Percentiles rank a stretch among this genome's conserved stretches.
phyloP scores from a whole-genome alignment of 2,113 vertebrate genomes.

The Dascyllus trimaculatus region DNA sequence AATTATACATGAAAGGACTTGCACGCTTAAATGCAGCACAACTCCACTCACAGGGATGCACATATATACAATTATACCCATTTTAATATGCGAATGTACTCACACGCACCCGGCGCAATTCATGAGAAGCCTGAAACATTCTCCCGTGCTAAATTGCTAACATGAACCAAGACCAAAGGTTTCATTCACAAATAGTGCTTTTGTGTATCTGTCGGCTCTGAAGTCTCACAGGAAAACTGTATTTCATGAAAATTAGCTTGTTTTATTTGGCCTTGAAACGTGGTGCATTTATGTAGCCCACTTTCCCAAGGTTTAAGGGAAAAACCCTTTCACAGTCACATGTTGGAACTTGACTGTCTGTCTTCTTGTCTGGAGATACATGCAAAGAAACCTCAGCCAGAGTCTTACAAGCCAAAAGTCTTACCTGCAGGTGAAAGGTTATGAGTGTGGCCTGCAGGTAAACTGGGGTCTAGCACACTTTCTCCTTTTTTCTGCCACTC shows the following conservation, averaged over 20 bases:
- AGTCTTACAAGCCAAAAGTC: slow-evolving; percentile 49
- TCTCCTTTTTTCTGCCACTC: slow-evolving; percentile 24
- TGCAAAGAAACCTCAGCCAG: slow-evolving; percentile 32
- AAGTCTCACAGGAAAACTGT: slow-evolving; percentile 33
- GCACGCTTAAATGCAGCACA: slow-evolving; percentile 33
- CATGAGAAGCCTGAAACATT: slow-evolving; percentile 38
- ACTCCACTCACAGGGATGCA: slow-evolving; percentile 22
- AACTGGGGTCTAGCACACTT: slow-evolving; percentile 16
- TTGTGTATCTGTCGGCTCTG: slow-evolving; percentile 29
- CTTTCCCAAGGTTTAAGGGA: slow-evolving; percentile 46
- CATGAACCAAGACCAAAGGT: slow-evolving; percentile 58
- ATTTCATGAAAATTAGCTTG: slow-evolving; percentile 59
- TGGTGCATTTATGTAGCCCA: slow-evolving; percentile 41
- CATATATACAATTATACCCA: slow-evolving; percentile 51
- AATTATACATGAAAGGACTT: slow-evolving; percentile 58
- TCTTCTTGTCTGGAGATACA: slow-evolving; percentile 10
- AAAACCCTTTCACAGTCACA: slow-evolving; percentile 50
- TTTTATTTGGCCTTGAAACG: slow-evolving; percentile 60
- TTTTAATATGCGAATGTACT: slow-evolving; percentile 33
- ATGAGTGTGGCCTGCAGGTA: slow-evolving; percentile 58
- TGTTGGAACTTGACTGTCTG: slow-evolving; percentile 63
- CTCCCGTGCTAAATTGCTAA: slow-evolving; percentile 43
- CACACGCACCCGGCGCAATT: slow-evolving; percentile 14
- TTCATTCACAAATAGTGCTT: slow-evolving; percentile 56
- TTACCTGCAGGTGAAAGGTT: slow-evolving; percentile 69